Conservation (phyloP, 1,140 invertebrate genomes). For the Drosophila arizonae region DNA sequence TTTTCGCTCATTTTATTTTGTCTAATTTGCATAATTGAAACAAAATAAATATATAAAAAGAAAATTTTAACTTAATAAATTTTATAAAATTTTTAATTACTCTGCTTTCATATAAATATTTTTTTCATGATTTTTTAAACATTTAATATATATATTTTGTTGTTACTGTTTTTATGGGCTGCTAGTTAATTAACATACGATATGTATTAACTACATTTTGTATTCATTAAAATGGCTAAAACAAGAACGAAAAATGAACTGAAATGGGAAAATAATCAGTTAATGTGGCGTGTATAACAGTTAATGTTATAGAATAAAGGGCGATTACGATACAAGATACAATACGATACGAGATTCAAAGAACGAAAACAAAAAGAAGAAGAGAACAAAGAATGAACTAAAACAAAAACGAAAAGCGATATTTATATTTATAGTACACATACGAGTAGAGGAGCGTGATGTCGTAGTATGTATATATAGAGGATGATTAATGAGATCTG, state of each 20-base stretch:
- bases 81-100: no score
- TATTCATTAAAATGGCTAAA: constrained; percentile 19
- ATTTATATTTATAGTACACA: constrained; percentile 9
- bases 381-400: background rate
- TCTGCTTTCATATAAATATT: background rate
- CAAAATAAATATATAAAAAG: constrained; percentile 5
- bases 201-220: constrained; percentile 43
- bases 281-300: constrained; percentile 22
- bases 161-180: constrained; percentile 18
- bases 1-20: constrained; percentile 46
- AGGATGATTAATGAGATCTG: background rate
- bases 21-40: constrained; percentile 59
- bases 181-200: constrained; percentile 43
- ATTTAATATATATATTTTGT: no score
- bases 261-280: constrained; percentile 2
- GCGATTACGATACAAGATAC: constrained; percentile 23
- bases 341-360: constrained; percentile 3
- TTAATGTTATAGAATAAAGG: constrained; percentile 20
- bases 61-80: no score
- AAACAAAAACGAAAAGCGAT: background rate
- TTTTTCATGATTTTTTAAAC: constrained; percentile 1
- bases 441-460: constrained; percentile 1
- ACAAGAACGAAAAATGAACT: constrained; percentile 7
- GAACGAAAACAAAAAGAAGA: background rate
- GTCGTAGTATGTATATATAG: background rate